Percentiles rank a stretch among this genome's conserved stretches.
These are phyloP conservation scores for Drosophila kurseongensis DNA, from an alignment of 1,140 invertebrate genomes.

Conservation along the genomic window DNA sequence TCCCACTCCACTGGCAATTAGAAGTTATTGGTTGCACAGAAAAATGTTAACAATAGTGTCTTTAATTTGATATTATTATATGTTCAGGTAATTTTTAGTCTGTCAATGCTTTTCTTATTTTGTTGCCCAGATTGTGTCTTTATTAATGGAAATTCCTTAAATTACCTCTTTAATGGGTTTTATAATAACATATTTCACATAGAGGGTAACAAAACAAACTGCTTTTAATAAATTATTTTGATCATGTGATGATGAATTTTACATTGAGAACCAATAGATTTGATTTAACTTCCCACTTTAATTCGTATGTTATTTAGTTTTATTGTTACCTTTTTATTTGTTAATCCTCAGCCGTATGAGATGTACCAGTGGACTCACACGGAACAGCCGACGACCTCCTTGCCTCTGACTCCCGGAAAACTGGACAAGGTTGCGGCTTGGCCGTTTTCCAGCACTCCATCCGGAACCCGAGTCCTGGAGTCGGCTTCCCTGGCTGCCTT, in stretches of 20 bases:
- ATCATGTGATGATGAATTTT: no score
- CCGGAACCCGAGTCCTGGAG: conserved; percentile 23
- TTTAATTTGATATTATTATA: background rate
- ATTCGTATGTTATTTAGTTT: background rate
- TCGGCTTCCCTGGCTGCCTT: conserved; percentile 1
- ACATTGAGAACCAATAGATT: no score
- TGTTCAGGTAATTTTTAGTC: no score
- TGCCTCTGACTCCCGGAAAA: conserved; percentile 90
- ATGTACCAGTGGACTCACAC: conserved; percentile 96
- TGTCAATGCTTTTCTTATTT: no score
- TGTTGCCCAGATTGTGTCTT: no score
- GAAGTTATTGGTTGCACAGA: conserved; percentile 55
- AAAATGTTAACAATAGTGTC: background rate
- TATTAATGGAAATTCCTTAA: no score
- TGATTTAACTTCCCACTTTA: background rate
- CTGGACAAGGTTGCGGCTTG: conserved; percentile 85
- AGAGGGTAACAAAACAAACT: no score
- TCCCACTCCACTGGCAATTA: conserved; percentile 57
- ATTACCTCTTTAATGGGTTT: no score
- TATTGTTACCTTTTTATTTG: background rate
- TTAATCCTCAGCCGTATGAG: conserved; percentile 89
- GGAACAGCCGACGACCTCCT: conserved; percentile 88
- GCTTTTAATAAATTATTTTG: no score
- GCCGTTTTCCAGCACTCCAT: conserved; percentile 75
- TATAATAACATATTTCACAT: no score